Evolutionary conservation across 2,113 vertebrate genomes (phyloP).

Genomic region (Chloropsis hardwickii): DNA sequence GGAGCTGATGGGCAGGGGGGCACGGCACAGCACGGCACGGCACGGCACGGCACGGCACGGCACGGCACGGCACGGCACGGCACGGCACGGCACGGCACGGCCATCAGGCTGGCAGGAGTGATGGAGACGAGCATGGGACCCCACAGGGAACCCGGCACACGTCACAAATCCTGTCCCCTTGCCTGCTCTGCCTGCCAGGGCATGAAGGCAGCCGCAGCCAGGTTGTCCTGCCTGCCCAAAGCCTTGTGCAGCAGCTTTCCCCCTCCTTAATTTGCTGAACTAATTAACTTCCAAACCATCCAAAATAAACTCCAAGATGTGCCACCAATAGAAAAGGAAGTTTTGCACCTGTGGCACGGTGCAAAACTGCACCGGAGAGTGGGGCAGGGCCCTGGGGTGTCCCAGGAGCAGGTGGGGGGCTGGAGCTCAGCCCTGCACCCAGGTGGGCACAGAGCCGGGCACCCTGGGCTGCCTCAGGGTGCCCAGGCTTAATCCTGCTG

Average conservation of each 20-base stretch:
- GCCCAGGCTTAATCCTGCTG: neutral
- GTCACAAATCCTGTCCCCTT: neutral
- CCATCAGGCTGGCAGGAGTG: neutral
- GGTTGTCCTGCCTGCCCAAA: neutral
- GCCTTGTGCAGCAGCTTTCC: neutral
- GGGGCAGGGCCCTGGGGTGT: neutral
- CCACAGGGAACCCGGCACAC: neutral
- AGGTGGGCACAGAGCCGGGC: neutral
- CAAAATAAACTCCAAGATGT: too few relatives aligned
- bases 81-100: neutral
- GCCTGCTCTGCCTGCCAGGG: neutral
- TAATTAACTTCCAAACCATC: neutral
- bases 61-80: neutral
- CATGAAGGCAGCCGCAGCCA: neutral
- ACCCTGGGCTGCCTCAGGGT: neutral
- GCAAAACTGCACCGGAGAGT: neutral
- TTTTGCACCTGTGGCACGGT: too few relatives aligned
- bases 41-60: neutral
- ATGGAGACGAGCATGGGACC: rapidly evolving
- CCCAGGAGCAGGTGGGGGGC: neutral
- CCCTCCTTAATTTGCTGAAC: neutral
- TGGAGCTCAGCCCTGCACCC: neutral
- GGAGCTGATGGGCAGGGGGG: neutral
- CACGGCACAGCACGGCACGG: neutral
- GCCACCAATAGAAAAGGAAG: neutral